These are phyloP conservation scores for Mycalesis mineus DNA, from an alignment of 2,888 invertebrate genomes.

Conservation along the genomic window DNA sequence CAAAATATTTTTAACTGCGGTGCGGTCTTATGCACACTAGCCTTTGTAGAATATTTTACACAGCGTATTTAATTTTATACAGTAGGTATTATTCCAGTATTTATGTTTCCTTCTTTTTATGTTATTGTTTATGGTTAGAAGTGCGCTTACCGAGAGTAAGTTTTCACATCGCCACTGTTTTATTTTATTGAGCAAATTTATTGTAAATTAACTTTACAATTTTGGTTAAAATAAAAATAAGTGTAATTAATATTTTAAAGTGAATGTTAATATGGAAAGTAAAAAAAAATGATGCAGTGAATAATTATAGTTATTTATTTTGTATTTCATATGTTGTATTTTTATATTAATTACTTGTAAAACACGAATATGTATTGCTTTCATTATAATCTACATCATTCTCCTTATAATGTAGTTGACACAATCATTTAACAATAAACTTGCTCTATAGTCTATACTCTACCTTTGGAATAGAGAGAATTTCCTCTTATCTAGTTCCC, in stretches of 20 bases:
- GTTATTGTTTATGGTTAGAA: not conserved
- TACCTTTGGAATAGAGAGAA: not conserved
- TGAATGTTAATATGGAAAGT: too few species aligned
- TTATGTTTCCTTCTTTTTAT: not conserved
- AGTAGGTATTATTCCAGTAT: not conserved
- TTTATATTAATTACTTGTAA: not conserved
- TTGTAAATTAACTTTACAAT: not conserved
- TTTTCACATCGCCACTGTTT: not conserved
- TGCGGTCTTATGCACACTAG: not conserved
- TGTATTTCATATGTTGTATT: not conserved
- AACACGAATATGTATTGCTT: not conserved
- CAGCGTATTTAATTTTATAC: conserved; percentile 42
- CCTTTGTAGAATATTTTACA: not conserved
- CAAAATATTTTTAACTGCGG: not conserved
- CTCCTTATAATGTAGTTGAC: not conserved
- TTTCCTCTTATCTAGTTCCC: not conserved
- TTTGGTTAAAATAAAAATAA: not conserved
- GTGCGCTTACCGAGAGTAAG: not conserved
- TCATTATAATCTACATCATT: not conserved
- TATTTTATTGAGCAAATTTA: conserved; percentile 1
- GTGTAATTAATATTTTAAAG: not conserved
- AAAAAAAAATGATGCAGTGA: too few species aligned
- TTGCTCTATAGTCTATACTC: not conserved
- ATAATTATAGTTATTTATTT: not conserved
- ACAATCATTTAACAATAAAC: not conserved